These are phyloP conservation scores for Leucozona laternaria DNA, from an alignment of 2,888 invertebrate genomes.

Conservation along the genomic window DNA sequence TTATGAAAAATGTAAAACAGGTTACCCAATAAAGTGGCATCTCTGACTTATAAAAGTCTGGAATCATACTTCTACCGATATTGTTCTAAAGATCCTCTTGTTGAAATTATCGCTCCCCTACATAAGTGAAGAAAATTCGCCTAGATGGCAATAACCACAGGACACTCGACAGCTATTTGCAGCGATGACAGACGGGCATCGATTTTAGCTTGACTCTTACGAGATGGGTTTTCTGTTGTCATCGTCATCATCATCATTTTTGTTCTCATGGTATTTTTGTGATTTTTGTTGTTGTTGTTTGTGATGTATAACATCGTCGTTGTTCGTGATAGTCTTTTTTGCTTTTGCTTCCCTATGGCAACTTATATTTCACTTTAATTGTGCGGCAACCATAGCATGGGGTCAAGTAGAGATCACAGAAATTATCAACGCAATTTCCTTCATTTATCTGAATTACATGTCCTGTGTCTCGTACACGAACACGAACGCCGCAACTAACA, in stretches of 20 bases:
- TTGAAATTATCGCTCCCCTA: slow-evolving; percentile 26
- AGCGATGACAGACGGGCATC: slow-evolving; percentile 61
- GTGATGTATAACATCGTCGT: background rate
- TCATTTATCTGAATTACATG: slow-evolving; percentile 70
- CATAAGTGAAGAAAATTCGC: slow-evolving; percentile 49
- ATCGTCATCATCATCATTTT: slow-evolving; percentile 21
- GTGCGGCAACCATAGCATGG: slow-evolving; percentile 24
- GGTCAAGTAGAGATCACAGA: slow-evolving; percentile 60
- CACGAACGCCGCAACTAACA: slow-evolving; percentile 20
- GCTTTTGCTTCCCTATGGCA: slow-evolving; percentile 32
- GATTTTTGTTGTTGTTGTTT: background rate
- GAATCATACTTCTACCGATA: background rate
- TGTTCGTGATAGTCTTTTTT: slow-evolving; percentile 19
- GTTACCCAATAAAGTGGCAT: background rate
- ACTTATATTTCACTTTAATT: slow-evolving; percentile 64
- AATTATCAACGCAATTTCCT: slow-evolving; percentile 75
- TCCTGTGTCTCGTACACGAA: slow-evolving; percentile 57
- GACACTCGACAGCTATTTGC: slow-evolving; percentile 69
- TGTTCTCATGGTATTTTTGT: slow-evolving; percentile 19
- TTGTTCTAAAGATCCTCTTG: slow-evolving; percentile 31
- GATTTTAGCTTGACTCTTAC: slow-evolving; percentile 66
- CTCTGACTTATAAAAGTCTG: background rate
- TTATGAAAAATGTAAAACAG: no score
- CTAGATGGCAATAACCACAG: slow-evolving; percentile 69
- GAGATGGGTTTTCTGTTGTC: slow-evolving; percentile 47